Percentiles rank a stretch among this genome's conserved stretches.
phyloP scores from a whole-genome alignment of 2,888 invertebrate species.

The Apotomis turbidana region DNA sequence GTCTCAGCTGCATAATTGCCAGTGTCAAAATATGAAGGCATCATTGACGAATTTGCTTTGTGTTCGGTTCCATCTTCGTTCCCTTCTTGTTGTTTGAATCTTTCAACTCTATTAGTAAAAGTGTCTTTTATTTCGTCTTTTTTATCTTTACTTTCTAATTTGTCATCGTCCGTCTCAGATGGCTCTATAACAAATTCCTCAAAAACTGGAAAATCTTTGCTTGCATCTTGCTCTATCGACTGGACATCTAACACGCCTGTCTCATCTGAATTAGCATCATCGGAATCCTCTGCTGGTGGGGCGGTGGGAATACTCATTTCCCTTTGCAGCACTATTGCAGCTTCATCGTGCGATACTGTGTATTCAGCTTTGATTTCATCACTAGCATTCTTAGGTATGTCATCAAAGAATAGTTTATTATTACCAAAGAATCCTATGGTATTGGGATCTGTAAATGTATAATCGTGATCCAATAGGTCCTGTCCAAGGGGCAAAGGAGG shows the following conservation, averaged over 20 bases:
- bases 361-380: constrained; percentile 72
- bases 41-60: constrained; percentile 53
- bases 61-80: constrained; percentile 47
- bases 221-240: constrained; percentile 77
- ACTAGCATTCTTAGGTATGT: constrained; percentile 64
- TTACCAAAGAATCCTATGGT: constrained; percentile 59
- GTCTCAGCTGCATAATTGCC: constrained; percentile 77
- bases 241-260: constrained; percentile 69
- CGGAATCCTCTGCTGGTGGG: constrained; percentile 62
- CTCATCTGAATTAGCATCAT: constrained; percentile 68
- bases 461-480: constrained; percentile 51
- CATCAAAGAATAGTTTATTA: constrained; percentile 62
- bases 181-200: constrained; percentile 75
- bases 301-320: constrained; percentile 66
- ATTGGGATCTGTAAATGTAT: constrained; percentile 55
- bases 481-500: constrained; percentile 44
- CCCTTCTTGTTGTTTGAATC: constrained; percentile 63
- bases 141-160: constrained; percentile 65
- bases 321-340: constrained; percentile 50
- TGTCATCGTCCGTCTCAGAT: constrained; percentile 71
- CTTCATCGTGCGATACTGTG: constrained; percentile 61
- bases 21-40: constrained; percentile 77
- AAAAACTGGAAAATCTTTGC: constrained; percentile 71
- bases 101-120: constrained; percentile 72
- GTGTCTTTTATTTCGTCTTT: constrained; percentile 61